phyloP scores from a whole-genome alignment of 2,113 vertebrate genomes.

The Clarias gariepinus region DNA sequence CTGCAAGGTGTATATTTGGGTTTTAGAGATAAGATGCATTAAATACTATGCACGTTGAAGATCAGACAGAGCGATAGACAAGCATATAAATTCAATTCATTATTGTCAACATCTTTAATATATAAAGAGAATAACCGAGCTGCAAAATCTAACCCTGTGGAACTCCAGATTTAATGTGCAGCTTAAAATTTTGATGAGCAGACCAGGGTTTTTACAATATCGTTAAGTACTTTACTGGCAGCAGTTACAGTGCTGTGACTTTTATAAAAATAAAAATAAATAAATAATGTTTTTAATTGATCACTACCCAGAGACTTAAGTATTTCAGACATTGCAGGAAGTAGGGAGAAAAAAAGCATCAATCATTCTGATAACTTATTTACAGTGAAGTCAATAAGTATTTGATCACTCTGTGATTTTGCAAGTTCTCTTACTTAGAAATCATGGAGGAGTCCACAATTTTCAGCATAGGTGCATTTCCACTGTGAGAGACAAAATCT shows the following conservation, averaged over 20 bases:
- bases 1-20: background rate
- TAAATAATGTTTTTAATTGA: background rate
- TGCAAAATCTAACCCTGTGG: background rate
- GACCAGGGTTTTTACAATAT: constrained; percentile 2
- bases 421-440: too few species aligned
- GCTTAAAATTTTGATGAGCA: background rate
- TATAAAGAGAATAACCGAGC: background rate
- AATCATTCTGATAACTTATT: background rate
- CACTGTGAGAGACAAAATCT: too few species aligned
- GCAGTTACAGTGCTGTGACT: background rate
- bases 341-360: background rate
- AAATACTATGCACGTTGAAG: background rate
- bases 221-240: constrained; percentile 4
- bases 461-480: too few species aligned
- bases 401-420: too few species aligned
- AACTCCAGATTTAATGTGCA: background rate
- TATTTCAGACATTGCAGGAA: background rate
- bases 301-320: background rate
- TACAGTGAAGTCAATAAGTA: too few species aligned
- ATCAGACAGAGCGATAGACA: background rate
- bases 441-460: too few species aligned
- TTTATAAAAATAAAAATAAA: background rate
- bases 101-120: background rate
- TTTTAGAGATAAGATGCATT: background rate
- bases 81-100: background rate